Evolutionary conservation across 2,113 vertebrate species (phyloP), one percentile per base, ranked within the genome.

Genomic region (Corythoichthys intestinalis): DNA sequence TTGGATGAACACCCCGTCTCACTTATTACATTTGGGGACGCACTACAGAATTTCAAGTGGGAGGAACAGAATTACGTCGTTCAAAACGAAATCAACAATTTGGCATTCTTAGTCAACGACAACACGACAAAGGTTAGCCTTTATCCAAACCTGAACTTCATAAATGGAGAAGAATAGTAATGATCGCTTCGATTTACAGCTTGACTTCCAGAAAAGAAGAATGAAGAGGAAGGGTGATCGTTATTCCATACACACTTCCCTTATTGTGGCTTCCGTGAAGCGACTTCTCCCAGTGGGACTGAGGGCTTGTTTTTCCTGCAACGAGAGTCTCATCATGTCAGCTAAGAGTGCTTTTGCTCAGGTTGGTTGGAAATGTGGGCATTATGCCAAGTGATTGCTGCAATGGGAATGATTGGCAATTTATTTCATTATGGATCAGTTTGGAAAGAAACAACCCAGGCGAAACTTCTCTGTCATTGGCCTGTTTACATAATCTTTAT

Each of bases 11-110:
- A 1, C 17, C 1, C 4, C 5, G 20, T 14, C 46, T 34, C 13
- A 2, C 47, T 1, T 14, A 38, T 61, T 52, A 8, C 13, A 34
- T 49, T 6, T 54, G 49, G 15, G 17, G 67, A 11, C 38, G 28
- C 81, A 73, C 72, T 37, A 65, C 82, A 98, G 96, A 97, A 96
- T 90, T 98, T 98, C 90, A 98, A 98, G 87, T 94, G 96, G 79
- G 96, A 98, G 85, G 96, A 98, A 62, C 96, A 98, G 88, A 98
- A 96, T 82, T 97, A 94, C 6, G 95, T 98, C 39, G 94, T 98
- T 52, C 96, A 96, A 88, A 98, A 98, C 88, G 94, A 97, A 88
- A 98, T 98, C 87, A 95, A 95, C 91, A 98, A 96, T 61, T 94
- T 95, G 92, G 91, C 93, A 62, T 95, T 98, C 78, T 92, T 97